A percentile compares a stretch with the other conserved stretches of the same genome.
Evolutionary conservation across 2,113 vertebrate species (phyloP).

Genomic region (Leptobrachium leishanense): DNA sequence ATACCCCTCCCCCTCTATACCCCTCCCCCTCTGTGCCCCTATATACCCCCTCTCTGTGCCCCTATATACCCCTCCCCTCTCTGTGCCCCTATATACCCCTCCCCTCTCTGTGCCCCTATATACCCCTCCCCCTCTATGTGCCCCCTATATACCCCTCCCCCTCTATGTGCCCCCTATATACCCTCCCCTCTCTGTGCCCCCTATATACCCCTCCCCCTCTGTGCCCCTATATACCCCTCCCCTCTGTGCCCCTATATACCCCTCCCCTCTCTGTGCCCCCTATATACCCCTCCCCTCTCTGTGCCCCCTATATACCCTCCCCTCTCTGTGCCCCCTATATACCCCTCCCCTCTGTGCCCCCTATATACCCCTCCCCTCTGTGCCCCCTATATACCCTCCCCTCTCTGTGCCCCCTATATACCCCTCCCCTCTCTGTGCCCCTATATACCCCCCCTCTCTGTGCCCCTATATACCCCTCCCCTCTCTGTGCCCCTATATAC

Average conservation of each 20-base stretch:
- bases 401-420: not conserved
- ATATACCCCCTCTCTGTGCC: not conserved
- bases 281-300: not conserved
- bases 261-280: not conserved
- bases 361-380: not conserved
- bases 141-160: not conserved
- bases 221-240: not conserved
- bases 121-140: no score
- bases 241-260: not conserved
- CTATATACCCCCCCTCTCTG: not conserved
- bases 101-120: not conserved
- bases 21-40: no score
- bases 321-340: not conserved
- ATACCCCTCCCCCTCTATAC: no score
- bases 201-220: not conserved
- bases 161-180: not conserved
- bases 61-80: no score
- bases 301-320: not conserved
- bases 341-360: not conserved
- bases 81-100: no score
- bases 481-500: not conserved
- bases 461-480: not conserved
- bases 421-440: not conserved
- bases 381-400: not conserved
- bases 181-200: not conserved